Percentiles rank a stretch among this genome's conserved stretches.
Conservation (phyloP, 1,140 invertebrate genomes). For the Atta cephalotes region DNA sequence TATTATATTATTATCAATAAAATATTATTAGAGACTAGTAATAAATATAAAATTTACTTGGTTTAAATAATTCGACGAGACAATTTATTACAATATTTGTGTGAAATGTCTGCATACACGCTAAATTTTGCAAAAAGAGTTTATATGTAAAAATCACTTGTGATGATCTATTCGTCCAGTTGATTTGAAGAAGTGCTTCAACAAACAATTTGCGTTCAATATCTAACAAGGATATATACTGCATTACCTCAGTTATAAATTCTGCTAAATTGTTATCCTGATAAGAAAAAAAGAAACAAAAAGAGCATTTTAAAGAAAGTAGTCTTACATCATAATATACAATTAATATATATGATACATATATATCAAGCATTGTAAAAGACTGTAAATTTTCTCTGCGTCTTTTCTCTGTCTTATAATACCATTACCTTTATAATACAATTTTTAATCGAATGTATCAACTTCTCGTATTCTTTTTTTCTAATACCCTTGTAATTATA, state of each 20-base stretch:
- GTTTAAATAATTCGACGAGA: conserved; percentile 87
- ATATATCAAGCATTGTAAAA: neutral
- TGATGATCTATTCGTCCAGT: conserved; percentile 86
- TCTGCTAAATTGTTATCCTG: conserved; percentile 20
- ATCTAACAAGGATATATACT: conserved; percentile 84
- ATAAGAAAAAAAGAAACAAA: conserved; percentile 63
- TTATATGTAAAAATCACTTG: conserved; percentile 87
- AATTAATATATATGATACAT: neutral
- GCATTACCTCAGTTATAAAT: neutral
- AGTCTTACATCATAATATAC: neutral
- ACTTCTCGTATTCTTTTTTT: conserved; percentile 81
- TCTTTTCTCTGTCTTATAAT: conserved; percentile 68
- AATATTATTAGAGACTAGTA: conserved; percentile 48
- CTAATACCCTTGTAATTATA: conserved; percentile 75
- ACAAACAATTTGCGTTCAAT: conserved; percentile 87
- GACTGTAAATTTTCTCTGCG: neutral
- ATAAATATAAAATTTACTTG: conserved; percentile 78
- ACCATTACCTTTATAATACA: conserved; percentile 78
- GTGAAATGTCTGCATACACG: conserved; percentile 89
- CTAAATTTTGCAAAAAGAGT: conserved; percentile 88
- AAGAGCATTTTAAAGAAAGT: neutral
- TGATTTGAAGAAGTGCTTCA: conserved; percentile 88
- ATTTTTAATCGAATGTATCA: conserved; percentile 83
- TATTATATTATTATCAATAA: conserved; percentile 68
- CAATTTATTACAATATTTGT: conserved; percentile 87